Base-by-base conservation (phyloP, 2,888 invertebrate species). In the Ectobius pallidus region DNA sequence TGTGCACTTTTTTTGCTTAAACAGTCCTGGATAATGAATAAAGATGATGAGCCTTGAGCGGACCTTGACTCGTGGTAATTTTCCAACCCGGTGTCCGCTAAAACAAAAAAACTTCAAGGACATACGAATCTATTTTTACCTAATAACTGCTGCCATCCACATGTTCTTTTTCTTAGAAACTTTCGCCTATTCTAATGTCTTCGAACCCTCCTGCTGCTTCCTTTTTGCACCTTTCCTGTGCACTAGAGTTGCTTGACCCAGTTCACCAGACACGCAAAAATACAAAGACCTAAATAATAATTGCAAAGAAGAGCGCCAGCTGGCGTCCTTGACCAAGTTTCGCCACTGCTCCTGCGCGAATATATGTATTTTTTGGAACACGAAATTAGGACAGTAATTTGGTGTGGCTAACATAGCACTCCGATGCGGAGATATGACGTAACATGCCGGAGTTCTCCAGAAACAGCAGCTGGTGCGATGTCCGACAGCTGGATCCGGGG, bases 281-380 rank as follows among this genome's bases (percentile, higher is more conserved):
- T 44, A 2, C 4, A 22, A 58, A 52, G 27, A 30, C 27, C 20
- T 3, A 42, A 63, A 65, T 30, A 65, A 65, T 65, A 44, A n/a
- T n/a, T 58, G 18, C 30, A 58, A 34, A 34, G 58, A 16, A 58
- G 44, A n/a, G n/a, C 9, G 46, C 44, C 65, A 65, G 65, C 65
- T 65, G 65, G 46, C 27, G 65, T 30, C 65, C 65, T 65, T 65
- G 65, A 65, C 65, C 65, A 65, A 65, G 44, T 65, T 65, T 65
- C 65, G 65, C 44, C 14, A 65, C 30, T 3, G 22, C 22, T 30
- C 18, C 7, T 27, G 25, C 25, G 65, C 65, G 27, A 65, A 65
- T 44, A 65, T 27, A 65, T n/a, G n/a, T n/a, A n/a, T n/a, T n/a
- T n/a, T 27, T 42, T 65, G 18, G 30, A 44, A 44, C 14, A 58